phyloP scores from a whole-genome alignment of 2,888 invertebrate species.

The Oscheius sp. region DNA sequence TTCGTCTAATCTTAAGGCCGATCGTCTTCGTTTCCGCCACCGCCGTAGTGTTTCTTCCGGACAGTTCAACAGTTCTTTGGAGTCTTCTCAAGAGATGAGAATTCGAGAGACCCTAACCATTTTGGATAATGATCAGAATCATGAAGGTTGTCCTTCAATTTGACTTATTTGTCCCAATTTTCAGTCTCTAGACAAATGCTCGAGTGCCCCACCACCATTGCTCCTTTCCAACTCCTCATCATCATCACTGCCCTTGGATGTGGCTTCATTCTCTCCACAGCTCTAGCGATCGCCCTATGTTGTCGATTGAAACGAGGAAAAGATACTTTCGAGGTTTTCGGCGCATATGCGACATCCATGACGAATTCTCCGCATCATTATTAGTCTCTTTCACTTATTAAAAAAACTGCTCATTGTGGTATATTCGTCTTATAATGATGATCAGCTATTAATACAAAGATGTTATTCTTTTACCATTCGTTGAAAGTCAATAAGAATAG shows the following conservation, averaged over 20 bases:
- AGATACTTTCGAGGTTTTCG: conserved; percentile 23
- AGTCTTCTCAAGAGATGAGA: background rate
- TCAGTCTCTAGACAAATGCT: conserved; percentile 1
- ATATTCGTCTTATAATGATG: too few relatives aligned
- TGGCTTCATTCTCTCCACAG: background rate
- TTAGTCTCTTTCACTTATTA: background rate
- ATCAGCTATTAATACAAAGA: too few relatives aligned
- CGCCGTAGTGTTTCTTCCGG: conserved; percentile 26
- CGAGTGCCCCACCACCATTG: conserved; percentile 14
- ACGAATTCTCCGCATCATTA: background rate
- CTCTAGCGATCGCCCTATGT: background rate
- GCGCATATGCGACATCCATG: conserved; percentile 5
- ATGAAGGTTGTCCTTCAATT: conserved; percentile 22
- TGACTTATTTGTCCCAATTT: background rate
- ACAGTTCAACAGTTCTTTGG: background rate
- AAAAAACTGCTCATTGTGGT: background rate
- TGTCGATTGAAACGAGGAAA: background rate
- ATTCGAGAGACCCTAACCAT: conserved; percentile 37
- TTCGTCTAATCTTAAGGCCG: conserved; percentile 50
- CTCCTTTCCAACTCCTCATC: conserved; percentile 5
- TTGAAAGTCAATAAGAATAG: too few relatives aligned
- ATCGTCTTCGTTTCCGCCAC: conserved; percentile 53
- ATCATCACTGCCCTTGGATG: conserved; percentile 25
- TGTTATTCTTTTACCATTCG: too few relatives aligned
- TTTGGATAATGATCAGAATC: conserved; percentile 28